Evolutionary conservation across 2,797 vertebrate species (phyloP), one percentile per base, ranked within the genome.

Genomic region (Coranthus polyacanthus): DNA sequence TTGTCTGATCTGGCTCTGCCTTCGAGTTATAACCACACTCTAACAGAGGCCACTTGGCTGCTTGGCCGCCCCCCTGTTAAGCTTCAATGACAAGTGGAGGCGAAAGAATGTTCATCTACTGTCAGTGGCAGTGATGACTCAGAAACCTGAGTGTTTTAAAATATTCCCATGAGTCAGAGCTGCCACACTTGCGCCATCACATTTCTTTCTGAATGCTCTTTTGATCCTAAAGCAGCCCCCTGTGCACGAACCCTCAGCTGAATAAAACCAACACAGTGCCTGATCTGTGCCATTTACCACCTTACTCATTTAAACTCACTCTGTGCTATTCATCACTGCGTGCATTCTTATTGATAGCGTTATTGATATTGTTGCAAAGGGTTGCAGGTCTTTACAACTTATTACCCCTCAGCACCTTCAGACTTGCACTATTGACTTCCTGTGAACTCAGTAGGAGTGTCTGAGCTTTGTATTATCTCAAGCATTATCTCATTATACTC

Each of bases 401-500:
- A 75, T 72, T 80, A 61, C 53, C 57, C 29, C 32, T 43, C 32
- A 26, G 68, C 38, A 50, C 32, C 57, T 53, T 60, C 67, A 70
- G 34, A 37, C 38, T 37, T 5, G 15, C 45, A 37, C 51, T 67
- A 64, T 45, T 55, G 73, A 75, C 67, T 59, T 71, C 41, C 21
- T 54, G 32, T 36, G 47, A 59, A 55, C 72, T 76, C 54, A 45
- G 69, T 12, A 15, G 57, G 52, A 68, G 57, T 50, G 50, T 56
- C 42, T 52, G 45, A 67, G 64, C 60, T 66, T 55, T 69, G 54
- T 50, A 71, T 67, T 55, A 64, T 60, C 57, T 74, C 62, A 15
- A 24, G 45, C 16, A n/a, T 62, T 34, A 15, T 62, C 57, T 68
- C 43, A 67, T 72, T 71, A 58, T 24, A 7, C 32, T 68, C 56